Percentiles rank a stretch among this genome's conserved stretches.
Evolutionary conservation across 1,140 invertebrate genomes (phyloP).

Genomic region (Kradibia gibbosae): DNA sequence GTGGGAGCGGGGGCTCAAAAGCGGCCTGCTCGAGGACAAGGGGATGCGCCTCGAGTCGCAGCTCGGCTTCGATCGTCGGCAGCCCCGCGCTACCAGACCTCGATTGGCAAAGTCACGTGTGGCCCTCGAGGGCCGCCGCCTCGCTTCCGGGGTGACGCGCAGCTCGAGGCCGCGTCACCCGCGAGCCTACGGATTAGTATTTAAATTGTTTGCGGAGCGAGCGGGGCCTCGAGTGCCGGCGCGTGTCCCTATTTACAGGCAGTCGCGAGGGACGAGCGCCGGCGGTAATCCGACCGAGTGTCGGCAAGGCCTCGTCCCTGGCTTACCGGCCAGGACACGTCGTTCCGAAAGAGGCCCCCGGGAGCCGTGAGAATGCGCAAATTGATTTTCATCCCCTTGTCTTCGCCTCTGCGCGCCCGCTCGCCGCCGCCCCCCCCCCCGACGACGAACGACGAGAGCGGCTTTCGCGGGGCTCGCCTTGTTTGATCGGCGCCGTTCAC

Average conservation of each 20-base stretch:
- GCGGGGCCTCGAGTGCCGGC: constrained; percentile 63
- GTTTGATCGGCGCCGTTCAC: not conserved
- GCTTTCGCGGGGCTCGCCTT: constrained; percentile 8
- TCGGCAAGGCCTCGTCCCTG: constrained; percentile 59
- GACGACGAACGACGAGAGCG: no score
- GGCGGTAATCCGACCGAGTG: constrained; percentile 58
- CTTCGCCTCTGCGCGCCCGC: not conserved
- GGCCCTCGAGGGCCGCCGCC: constrained; percentile 54
- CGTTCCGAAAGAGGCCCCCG: not conserved
- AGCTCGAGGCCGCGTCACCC: not conserved
- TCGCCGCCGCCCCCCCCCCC: no score
- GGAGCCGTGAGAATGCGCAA: constrained; percentile 44
- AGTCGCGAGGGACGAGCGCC: constrained; percentile 43
- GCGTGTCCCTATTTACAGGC: constrained; percentile 67
- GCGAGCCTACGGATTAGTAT: constrained; percentile 67
- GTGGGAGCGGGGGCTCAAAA: no score
- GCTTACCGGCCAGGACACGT: constrained; percentile 45
- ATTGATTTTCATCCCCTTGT: constrained; percentile 50
- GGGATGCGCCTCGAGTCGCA: no score
- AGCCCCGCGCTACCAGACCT: not conserved
- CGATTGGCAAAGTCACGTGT: constrained; percentile 68
- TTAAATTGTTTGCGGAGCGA: constrained; percentile 71
- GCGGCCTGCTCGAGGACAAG: not conserved
- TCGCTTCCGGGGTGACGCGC: constrained; percentile 63
- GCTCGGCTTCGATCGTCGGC: not conserved